Evolutionary conservation across 2,113 vertebrate species (phyloP), one percentile per base, ranked within the genome.

Genomic region (Plestiodon gilberti): DNA sequence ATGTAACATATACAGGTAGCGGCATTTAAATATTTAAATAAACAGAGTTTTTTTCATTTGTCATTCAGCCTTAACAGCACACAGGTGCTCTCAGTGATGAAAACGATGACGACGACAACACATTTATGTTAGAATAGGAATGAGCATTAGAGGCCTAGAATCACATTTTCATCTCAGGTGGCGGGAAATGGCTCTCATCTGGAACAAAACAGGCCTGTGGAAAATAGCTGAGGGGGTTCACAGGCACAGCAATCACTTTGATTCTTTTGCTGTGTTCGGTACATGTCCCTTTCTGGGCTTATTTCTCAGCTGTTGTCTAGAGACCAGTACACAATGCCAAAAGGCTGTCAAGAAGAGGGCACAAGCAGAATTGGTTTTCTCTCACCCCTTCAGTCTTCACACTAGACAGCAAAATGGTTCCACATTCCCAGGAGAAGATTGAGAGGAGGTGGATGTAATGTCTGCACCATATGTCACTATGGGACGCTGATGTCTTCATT

Each of bases 1-100:
- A 78, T 52, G 69, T 78, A 77, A 57, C 43, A 79, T 79, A 85
- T 70, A 85, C n/a, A 35, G 35, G 65, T 40, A 85, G 52, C 61
- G 78, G 84, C 52, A 70, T 70, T 85, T 79, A 84, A 76, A 76
- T 76, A 48, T 65, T 64, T 76, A 79, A 85, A 85, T 85, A 85
- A 78, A 70, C 48, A 85, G 33, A 67, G 33, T 84, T 25, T 38
- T 70, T 71, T 69, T 38, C 40, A 59, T 78, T 78, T 70, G 74
- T 67, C 33, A 25, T 23, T 64, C 71, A 84, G 33, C 28, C 71
- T 76, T 30, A 70, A 70, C 80, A 82, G 57, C 10, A 70, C 62
- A 81, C 30, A 52, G 48, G 38, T 57, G 25, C 28, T 74, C 57
- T 83, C 55, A 38, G 15, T 67, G 40, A 55, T 78, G 28, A 13